Base-by-base conservation (phyloP, 1,140 invertebrate genomes). In the Drosophila albomicans region DNA sequence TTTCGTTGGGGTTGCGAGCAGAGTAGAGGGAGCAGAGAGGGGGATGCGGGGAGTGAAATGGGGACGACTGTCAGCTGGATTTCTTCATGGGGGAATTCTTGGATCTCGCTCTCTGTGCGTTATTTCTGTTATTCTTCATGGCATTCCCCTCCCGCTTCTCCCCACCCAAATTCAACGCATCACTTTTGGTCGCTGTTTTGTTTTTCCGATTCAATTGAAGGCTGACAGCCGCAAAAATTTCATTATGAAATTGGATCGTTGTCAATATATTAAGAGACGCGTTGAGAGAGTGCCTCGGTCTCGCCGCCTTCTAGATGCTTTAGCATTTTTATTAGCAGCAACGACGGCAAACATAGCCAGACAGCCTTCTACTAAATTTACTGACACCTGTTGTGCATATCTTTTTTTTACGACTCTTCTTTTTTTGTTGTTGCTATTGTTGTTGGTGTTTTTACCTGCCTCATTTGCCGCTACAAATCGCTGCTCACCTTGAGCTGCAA, bases 241-340 rank as follows among this genome's bases (percentile, higher is more conserved):
- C 86, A 89, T 89, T 89, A 90, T 89, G 86, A 89, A 90, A 89
- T 89, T 89, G 87, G 87, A 89, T 90, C 76, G 79, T 82, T 86
- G 81, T 86, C 86, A 89, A 82, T 82, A 73, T 74, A 78, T 57
- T 59, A 54, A 58, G 35, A 45, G 49, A 45, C 28, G 59, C 28
- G 32, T 28, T 51, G 32, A 51, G 46, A 63, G 30, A 52, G 25
- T 15, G 51, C 15, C 30, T 56, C 38, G 16, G 15, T 7, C 54
- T 49, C 54, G 35, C 8, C 38, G 30, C 11, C 7, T 25, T 25
- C 16, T 28, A 10, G 6, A n/a, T 52, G 43, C 20, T 54, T 56
- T 16, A 56, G 35, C 35, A 38, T 25, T 35, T 51, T 69, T 72
- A 75, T 81, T 54, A 28, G 74, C 57, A 56, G 66, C 48, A 38